A percentile compares a stretch with the other conserved stretches of the same genome.
These are phyloP conservation scores for Ectemnius lituratus DNA, from an alignment of 2,888 invertebrate species.

Conservation along the genomic window DNA sequence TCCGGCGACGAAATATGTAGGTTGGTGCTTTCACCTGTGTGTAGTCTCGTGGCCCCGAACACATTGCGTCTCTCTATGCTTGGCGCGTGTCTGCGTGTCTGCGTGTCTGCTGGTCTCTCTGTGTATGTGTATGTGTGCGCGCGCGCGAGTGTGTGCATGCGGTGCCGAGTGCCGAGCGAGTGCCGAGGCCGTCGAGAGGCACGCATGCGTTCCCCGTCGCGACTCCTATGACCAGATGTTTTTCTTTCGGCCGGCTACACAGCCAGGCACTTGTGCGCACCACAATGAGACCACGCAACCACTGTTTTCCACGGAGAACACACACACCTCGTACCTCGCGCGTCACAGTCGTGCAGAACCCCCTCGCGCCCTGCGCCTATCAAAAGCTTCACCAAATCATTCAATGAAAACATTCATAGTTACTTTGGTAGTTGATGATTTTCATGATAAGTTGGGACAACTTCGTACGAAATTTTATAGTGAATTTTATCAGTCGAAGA, in stretches of 20 bases:
- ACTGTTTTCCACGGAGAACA: too few relatives aligned
- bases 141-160: not conserved
- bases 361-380: too few relatives aligned
- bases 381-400: too few relatives aligned
- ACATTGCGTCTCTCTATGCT: conserved; percentile 2
- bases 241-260: not conserved
- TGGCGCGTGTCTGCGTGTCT: not conserved
- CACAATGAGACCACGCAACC: too few relatives aligned
- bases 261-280: too few relatives aligned
- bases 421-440: too few relatives aligned
- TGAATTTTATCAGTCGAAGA: too few relatives aligned
- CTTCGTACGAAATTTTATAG: too few relatives aligned
- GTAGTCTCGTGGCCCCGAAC: conserved; percentile 1
- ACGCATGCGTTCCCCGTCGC: conserved; percentile 22
- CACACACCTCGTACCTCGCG: too few relatives aligned
- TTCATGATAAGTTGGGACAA: too few relatives aligned
- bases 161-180: conserved; percentile 1
- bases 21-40: conserved; percentile 19
- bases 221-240: not conserved
- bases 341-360: too few relatives aligned
- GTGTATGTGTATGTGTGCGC: conserved; percentile 22
- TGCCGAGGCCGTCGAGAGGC: not conserved
- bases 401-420: too few relatives aligned
- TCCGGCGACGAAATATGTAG: conserved; percentile 45
- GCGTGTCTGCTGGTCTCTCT: not conserved